Evolutionary conservation across 1,140 invertebrate genomes (phyloP), one percentile per base, ranked within the genome.

Genomic region (Nasonia giraulti): DNA sequence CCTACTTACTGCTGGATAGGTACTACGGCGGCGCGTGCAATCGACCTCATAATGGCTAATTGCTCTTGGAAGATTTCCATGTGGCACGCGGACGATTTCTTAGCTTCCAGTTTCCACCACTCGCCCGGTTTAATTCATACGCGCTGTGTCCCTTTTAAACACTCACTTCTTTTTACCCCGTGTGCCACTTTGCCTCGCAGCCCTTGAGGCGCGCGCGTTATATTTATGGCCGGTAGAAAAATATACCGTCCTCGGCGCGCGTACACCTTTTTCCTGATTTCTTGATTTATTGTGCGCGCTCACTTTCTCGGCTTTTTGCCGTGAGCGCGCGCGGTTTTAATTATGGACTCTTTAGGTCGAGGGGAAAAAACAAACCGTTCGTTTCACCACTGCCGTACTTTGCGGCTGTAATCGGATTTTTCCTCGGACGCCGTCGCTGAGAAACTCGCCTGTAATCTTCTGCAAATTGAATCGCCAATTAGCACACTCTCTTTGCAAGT

Each of bases 1-100:
- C 50, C n/a, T 10, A 37, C 12, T 69, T 66, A 37, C 33, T 37
- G 33, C 33, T 27, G 1, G 27, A 27, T 27, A 27, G 27, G 27
- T 2, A 27, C 27, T 27, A 27, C 27, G 27, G 27, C 27, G 27
- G 27, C 50, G 50, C 20, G 33, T n/a, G 50, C 62, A 80, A 80
- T 80, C 50, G 50, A 62, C 23, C 62, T 62, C 33, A 31, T 37
- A 80, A 80, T 80, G 50, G 47, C 62, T 50, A 80, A 62, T 80
- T 80, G 23, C 62, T 80, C 77, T 62, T 62, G 77, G 33, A 79
- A 79, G 77, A 47, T 47, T 79, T 79, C 77, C 55, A 62, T 79
- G 77, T 79, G 55, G 17, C 55, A 14, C 17, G 17, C 50, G 50
- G 50, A 55, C 55, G 17, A 20, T 62, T 62, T n/a, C 20, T 62